Base-by-base conservation (phyloP, 2,113 vertebrate genomes). In the Cygnus atratus region DNA sequence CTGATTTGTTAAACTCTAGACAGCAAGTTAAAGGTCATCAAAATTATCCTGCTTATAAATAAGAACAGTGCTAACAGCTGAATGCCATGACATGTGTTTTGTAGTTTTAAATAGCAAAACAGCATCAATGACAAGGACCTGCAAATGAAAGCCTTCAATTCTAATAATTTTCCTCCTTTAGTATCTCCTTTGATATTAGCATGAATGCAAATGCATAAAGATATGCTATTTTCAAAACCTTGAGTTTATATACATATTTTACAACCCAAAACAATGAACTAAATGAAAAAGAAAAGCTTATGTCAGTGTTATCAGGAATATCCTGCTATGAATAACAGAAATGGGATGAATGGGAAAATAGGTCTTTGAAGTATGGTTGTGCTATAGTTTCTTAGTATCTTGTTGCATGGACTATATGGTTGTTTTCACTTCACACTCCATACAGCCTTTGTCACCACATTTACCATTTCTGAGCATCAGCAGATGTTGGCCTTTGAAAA, bases 401-500 rank as follows among this genome's bases (percentile, higher is more conserved):
- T 98, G 89, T 95, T 97, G 98, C 98, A 98, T 98, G 98, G 94
- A 97, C 73, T 79, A 54, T 94, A 87, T 93, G 71, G 84, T 96
- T 95, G 82, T 91, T 97, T 97, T 98, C 98, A 98, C 97, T 95
- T 80, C 31, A 84, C 97, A 96, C 97, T 93, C 94, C 98, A 98
- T 97, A 83, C 57, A 85, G 97, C 97, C 96, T 91, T 96, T 22
- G 87, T 97, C 98, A 97, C 95, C 92, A 88, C 97, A 97, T 96
- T 94, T 95, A 81, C 95, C 98, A 98, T 97, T 97, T 97, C 96
- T 97, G 97, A 98, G 98, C 98, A 98, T 98, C 98, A 98, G 98
- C 98, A 98, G 98, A 97, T 98, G 98, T 98, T 97, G 97, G 97
- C 98, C 98, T 98, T 98, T 97, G 97, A 97, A 98, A 97, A 95